Evolutionary conservation across 2,113 vertebrate species (phyloP), one percentile per base, ranked within the genome.

Genomic region (Etia nguti): DNA sequence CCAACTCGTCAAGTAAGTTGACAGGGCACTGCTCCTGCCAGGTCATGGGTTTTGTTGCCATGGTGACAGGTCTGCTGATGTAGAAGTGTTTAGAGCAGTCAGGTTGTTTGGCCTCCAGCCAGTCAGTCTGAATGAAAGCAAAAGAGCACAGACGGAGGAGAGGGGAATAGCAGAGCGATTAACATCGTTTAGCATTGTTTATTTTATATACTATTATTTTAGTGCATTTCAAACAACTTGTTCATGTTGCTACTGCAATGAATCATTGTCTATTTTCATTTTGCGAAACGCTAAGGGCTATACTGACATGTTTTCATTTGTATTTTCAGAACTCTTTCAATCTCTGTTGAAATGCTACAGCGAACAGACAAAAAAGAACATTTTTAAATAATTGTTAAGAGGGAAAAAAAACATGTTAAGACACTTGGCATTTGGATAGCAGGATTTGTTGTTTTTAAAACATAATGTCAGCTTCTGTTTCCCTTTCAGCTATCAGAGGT

Each of bases 21-120:
- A 87, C 82, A 20, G 88, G 84, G 57, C 82, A 86, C 73, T 65
- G 84, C 18, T 87, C 82, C 56, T 92, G 85, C 79, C 84, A 89
- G 65, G 83, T 59, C 38, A 46, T 36, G 15, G 89, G 86, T 26
- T 93, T 83, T 86, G 92, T 94, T 93, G 81, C 93, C 93, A 94
- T 92, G 86, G 86, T 83, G 77, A 92, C 88, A 18, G 54, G 68
- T 59, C 75, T 87, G 81, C 80, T 86, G 84, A 89, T 88, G 46
- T 86, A 57, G 81, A 90, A 88, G 4, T 2, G 38, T 73, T 89
- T 43, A 18, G 77, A 85, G 79, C 84, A 70, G 77, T 87, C 62
- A 82, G 83, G 80, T 70, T 88, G 34, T 84, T 92, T 22, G 80
- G 84, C 86, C 22, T 79, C 34, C 75, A 84, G 86, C 79, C 87